Conservation (phyloP, 2,888 invertebrate genomes). For the Nomada goodeniana region DNA sequence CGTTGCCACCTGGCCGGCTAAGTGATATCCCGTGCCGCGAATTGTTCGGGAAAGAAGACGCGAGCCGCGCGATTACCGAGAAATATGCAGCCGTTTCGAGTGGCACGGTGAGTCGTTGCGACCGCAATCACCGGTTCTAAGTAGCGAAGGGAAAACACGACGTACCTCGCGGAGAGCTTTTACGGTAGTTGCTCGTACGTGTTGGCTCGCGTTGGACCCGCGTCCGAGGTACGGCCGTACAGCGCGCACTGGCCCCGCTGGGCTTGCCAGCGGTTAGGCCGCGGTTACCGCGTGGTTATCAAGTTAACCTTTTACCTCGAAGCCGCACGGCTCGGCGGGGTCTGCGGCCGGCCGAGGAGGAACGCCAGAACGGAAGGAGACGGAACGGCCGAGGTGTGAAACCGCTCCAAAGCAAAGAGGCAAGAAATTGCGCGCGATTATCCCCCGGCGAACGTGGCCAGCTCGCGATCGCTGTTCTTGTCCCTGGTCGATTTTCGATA, state of each 20-base stretch:
- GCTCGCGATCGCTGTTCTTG: constrained; percentile 20
- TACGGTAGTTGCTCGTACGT: constrained; percentile 73
- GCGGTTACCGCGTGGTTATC: constrained; percentile 83
- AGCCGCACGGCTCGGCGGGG: constrained; percentile 67
- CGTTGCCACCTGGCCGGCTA: neutral
- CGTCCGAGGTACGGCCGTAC: constrained; percentile 23
- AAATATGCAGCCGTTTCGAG: constrained; percentile 58
- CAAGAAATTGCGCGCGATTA: constrained; percentile 84
- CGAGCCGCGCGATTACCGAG: constrained; percentile 41
- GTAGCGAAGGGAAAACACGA: constrained; percentile 65
- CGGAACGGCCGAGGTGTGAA: constrained; percentile 81
- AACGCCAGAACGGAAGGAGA: constrained; percentile 44
- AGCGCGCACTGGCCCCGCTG: constrained; percentile 40
- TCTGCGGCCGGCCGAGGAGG: constrained; percentile 62
- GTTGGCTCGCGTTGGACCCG: constrained; percentile 67
- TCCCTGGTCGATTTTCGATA: constrained; percentile 72
- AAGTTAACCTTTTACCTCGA: constrained; percentile 83
- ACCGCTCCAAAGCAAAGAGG: constrained; percentile 84
- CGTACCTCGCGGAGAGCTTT: constrained; percentile 51
- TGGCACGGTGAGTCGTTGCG: constrained; percentile 57
- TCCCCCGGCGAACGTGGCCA: constrained; percentile 76
- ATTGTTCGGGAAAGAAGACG: constrained; percentile 15
- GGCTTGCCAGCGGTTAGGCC: constrained; percentile 69
- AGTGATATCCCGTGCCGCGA: constrained; percentile 51
- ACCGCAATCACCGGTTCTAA: constrained; percentile 69